phyloP scores from a whole-genome alignment of 2,888 invertebrate genomes.

The Ctena decussata region DNA sequence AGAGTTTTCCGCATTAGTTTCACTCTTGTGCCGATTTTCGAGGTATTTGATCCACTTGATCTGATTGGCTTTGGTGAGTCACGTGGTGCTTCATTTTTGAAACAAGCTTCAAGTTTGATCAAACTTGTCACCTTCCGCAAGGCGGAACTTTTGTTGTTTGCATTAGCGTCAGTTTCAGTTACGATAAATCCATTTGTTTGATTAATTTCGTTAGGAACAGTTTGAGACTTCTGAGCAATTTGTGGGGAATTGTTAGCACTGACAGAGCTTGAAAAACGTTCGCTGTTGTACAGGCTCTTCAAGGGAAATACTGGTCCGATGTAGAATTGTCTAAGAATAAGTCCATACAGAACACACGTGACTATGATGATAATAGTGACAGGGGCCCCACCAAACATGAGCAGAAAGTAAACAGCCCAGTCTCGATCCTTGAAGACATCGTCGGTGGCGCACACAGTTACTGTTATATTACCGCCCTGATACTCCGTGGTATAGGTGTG shows the following conservation, averaged over 20 bases:
- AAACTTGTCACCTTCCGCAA: background rate
- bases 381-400: slow-evolving; percentile 55
- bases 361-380: slow-evolving; percentile 53
- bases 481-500: slow-evolving; percentile 57
- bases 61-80: background rate
- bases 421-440: slow-evolving; percentile 54
- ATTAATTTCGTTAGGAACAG: background rate
- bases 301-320: slow-evolving; percentile 38
- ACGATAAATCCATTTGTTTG: background rate
- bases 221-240: too few species aligned
- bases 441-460: slow-evolving; percentile 61
- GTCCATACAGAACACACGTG: slow-evolving; percentile 57
- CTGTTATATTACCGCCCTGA: slow-evolving; percentile 49
- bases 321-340: slow-evolving; percentile 58
- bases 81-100: background rate
- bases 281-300: slow-evolving; percentile 39
- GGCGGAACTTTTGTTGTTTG: background rate
- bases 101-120: background rate
- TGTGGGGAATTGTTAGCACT: background rate
- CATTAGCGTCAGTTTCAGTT: background rate
- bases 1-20: slow-evolving; percentile 57
- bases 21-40: slow-evolving; percentile 37
- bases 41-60: slow-evolving; percentile 40
- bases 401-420: slow-evolving; percentile 53
- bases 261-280: background rate